Evolutionary conservation across 2,113 vertebrate genomes (phyloP).

Genomic region (Albula glossodonta): DNA sequence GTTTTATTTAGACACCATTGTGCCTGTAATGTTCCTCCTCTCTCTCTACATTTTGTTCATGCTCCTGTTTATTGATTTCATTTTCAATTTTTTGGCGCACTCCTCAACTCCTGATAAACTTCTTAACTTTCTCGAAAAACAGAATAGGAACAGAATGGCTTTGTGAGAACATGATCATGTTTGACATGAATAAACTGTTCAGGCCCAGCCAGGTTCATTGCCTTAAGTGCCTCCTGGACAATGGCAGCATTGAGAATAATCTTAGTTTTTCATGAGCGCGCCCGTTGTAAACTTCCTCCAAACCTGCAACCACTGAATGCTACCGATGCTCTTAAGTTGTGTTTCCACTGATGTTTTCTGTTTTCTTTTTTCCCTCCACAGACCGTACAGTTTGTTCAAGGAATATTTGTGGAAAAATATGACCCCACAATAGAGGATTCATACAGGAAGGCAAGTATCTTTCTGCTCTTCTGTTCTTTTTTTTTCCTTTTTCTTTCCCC

Average conservation of each 20-base stretch:
- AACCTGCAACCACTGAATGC: background rate
- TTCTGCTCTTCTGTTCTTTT: background rate
- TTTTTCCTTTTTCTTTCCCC: background rate
- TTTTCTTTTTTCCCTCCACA: background rate
- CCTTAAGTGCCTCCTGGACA: no score
- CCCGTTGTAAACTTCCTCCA: background rate
- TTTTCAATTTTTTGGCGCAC: no score
- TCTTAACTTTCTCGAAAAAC: no score
- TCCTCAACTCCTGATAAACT: no score
- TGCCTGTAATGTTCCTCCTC: no score
- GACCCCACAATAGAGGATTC: constrained; percentile 37
- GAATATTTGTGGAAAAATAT: constrained; percentile 35
- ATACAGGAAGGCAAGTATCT: constrained; percentile 28
- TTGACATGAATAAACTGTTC: no score
- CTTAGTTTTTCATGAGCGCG: background rate
- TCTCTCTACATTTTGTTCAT: no score
- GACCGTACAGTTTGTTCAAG: constrained; percentile 35
- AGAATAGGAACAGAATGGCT: no score
- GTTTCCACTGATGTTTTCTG: background rate
- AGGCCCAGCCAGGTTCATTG: no score
- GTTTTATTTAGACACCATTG: background rate
- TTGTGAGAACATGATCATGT: no score
- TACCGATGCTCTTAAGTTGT: background rate
- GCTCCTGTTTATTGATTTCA: no score
- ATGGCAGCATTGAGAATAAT: background rate